Percentiles rank a stretch among this genome's conserved stretches.
phyloP scores from a whole-genome alignment of 2,797 vertebrate genomes.

The Pseudopleuronectes americanus region DNA sequence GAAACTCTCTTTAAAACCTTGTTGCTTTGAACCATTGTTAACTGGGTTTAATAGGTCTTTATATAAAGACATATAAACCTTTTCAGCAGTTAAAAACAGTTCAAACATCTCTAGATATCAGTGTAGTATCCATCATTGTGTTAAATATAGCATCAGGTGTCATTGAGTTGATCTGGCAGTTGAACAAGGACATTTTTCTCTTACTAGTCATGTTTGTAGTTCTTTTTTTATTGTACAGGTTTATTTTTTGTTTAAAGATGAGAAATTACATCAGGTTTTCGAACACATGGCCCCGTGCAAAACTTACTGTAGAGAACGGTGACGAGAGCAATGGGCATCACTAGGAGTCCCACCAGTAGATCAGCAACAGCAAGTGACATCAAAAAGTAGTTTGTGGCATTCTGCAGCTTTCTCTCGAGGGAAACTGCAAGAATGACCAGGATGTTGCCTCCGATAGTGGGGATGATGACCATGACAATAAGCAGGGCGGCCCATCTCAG shows the following conservation, averaged over 20 bases:
- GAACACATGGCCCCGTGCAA: constrained; percentile 3
- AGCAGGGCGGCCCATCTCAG: constrained; percentile 91
- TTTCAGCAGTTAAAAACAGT: neutral
- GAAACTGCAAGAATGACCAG: constrained; percentile 96
- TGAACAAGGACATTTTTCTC: neutral
- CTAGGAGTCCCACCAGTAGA: constrained; percentile 94
- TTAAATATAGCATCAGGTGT: neutral
- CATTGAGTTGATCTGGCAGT: neutral
- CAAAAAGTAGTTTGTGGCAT: constrained; percentile 98
- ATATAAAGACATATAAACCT: neutral
- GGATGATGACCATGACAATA: constrained; percentile 92
- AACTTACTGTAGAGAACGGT: constrained; percentile 91
- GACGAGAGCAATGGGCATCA: constrained; percentile 96
- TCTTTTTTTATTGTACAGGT: neutral
- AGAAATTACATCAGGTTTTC: neutral
- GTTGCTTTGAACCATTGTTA: neutral
- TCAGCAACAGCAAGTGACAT: constrained; percentile 96
- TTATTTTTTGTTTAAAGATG: constrained; percentile 2
- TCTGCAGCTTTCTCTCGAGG: constrained; percentile 95
- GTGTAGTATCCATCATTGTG: neutral
- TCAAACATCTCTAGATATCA: neutral
- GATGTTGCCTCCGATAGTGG: constrained; percentile 96
- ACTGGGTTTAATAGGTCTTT: neutral
- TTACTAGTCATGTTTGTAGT: neutral
- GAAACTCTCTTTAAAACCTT: neutral